Conservation (phyloP, 2,113 vertebrate species). For the Erythrocebus patas region DNA sequence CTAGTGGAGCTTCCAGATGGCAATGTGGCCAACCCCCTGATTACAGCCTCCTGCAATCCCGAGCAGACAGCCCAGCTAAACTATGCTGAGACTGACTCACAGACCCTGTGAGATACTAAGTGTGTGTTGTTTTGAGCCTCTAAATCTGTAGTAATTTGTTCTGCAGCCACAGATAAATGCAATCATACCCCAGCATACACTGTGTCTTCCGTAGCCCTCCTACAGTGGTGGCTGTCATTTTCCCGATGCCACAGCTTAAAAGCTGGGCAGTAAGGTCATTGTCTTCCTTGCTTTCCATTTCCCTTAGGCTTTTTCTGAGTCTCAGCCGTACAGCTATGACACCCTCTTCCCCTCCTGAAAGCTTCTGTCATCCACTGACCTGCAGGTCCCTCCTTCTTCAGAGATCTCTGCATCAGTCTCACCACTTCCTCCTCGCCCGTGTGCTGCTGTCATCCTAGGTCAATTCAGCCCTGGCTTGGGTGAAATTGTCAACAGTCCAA, state of each 20-base stretch:
- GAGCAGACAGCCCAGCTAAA: not conserved
- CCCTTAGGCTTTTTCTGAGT: not conserved
- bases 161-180: not conserved
- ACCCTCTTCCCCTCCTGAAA: not conserved
- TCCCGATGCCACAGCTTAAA: not conserved
- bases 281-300: not conserved
- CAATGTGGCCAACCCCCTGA: not conserved
- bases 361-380: not conserved
- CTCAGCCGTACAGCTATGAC: not conserved
- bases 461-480: not conserved
- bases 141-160: not conserved
- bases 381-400: not conserved
- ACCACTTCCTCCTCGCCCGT: not conserved
- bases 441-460: not conserved
- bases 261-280: not conserved
- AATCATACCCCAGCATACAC: too few species aligned
- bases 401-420: not conserved
- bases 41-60: not conserved
- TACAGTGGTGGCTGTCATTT: not conserved
- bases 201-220: too few species aligned
- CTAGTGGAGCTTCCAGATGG: not conserved
- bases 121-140: not conserved
- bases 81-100: not conserved
- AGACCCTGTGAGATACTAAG: not conserved
- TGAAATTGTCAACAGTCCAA: not conserved